These are phyloP conservation scores for Scleropages formosus DNA, from an alignment of 2,797 vertebrate genomes.

Conservation along the genomic window DNA sequence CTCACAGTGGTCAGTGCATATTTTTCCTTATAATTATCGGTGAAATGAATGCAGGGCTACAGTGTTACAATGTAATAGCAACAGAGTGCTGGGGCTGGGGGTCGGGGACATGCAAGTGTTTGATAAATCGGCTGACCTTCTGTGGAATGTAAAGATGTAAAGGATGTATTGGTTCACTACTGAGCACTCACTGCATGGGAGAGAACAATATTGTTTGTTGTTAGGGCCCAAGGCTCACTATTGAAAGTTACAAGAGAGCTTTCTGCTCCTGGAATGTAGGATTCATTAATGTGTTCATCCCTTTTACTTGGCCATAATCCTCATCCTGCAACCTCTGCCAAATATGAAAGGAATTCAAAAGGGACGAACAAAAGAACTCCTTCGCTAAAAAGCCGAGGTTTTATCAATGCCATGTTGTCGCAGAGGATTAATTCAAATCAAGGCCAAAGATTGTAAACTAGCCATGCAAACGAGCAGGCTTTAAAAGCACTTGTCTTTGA, in stretches of 20 bases:
- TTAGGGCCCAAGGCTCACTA: too few relatives aligned
- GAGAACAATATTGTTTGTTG: too few relatives aligned
- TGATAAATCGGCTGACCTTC: too few relatives aligned
- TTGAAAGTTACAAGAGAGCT: too few relatives aligned
- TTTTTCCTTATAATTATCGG: too few relatives aligned
- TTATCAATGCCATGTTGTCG: constrained; percentile 28
- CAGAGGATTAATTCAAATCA: constrained; percentile 27
- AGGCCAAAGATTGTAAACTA: constrained; percentile 28
- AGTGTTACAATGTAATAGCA: too few relatives aligned
- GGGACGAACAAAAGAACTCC: background rate
- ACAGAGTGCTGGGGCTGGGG: too few relatives aligned
- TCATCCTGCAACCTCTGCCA: background rate
- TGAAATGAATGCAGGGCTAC: too few relatives aligned
- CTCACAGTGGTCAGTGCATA: background rate
- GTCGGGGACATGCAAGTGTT: too few relatives aligned
- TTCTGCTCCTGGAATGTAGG: constrained; percentile 13
- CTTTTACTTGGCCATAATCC: background rate
- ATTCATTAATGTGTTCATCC: background rate
- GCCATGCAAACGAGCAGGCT: background rate
- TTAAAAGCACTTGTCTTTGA: background rate
- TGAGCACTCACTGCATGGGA: too few relatives aligned
- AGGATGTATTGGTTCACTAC: too few relatives aligned
- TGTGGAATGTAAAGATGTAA: too few relatives aligned
- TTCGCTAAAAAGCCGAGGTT: constrained; percentile 10
- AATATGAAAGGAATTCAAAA: background rate